Percentiles rank a stretch among this genome's conserved stretches.
Evolutionary conservation across 53 echinoderm and acorn worm species (phyloP).

Genomic region (Paelopatides confundens): DNA sequence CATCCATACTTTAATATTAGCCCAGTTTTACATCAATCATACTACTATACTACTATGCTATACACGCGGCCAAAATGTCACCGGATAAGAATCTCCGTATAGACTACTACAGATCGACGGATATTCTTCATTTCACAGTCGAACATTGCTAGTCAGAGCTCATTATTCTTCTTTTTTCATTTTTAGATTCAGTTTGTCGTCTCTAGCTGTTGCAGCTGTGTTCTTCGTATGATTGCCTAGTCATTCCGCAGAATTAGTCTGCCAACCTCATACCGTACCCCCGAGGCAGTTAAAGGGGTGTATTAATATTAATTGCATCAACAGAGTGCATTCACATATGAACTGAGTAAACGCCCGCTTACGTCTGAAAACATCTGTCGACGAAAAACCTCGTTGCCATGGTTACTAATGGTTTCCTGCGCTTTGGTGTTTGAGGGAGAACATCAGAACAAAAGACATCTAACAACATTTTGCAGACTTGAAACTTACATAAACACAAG

Average conservation of each 20-base stretch:
- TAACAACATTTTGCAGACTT: background rate
- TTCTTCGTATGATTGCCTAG: background rate
- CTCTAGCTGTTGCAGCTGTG: constrained; percentile 5
- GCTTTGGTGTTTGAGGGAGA: constrained; percentile 38
- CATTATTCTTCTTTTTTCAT: constrained; percentile 8
- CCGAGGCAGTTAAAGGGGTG: constrained; percentile 47
- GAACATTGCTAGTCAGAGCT: constrained; percentile 2
- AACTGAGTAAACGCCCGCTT: constrained; percentile 45
- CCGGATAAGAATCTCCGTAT: too few species aligned
- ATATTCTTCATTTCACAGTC: too few species aligned
- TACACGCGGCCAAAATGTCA: too few species aligned
- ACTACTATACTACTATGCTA: too few species aligned
- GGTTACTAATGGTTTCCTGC: constrained; percentile 84
- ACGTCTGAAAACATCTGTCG: constrained; percentile 78
- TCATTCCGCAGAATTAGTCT: constrained; percentile 35
- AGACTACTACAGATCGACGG: too few species aligned
- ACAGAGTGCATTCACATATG: constrained; percentile 43
- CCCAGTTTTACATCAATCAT: too few species aligned
- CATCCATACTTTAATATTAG: too few species aligned
- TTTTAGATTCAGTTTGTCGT: constrained; percentile 2
- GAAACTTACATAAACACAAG: background rate
- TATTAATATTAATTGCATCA: constrained; percentile 45
- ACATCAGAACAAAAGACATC: constrained; percentile 27
- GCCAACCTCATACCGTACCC: constrained; percentile 15
- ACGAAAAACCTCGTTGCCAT: constrained; percentile 70